Base-by-base conservation (phyloP, 2,113 vertebrate species). In the Archilochus colubris region DNA sequence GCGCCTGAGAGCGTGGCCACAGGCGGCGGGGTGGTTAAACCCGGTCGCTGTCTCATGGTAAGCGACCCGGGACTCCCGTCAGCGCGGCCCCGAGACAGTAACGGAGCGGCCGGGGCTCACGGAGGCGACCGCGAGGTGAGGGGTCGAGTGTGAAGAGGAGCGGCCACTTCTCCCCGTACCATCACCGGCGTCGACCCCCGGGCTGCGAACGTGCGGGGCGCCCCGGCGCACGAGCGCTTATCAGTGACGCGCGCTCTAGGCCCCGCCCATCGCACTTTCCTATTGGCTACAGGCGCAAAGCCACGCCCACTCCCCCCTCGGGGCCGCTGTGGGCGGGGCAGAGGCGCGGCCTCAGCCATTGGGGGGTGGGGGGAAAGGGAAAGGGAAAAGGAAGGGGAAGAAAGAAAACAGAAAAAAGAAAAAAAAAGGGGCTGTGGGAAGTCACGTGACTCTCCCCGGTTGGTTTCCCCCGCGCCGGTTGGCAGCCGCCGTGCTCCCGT, bases 201-300 rank as follows among this genome's bases (percentile, higher is more conserved):
- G 38, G 38, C 38, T 40, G 38, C 3, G 0, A n/a, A 1, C 1
- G 0, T 0, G 2, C 9, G 0, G 6, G 18, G 2, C 3, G 2
- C 9, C 15, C 21, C 33, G 3, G 3, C 23, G 9, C 95, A 82
- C 80, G 87, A 7, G 50, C 38, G 36, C 3, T 43, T 25, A 3
- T 4, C 7, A 0, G 12, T 31, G 50, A 61, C 63, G 77, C 25
- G 7, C 22, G 5, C 22, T 3, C 10, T 7, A 7, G 14, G 36
- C 20, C 59, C 73, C 84, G 81, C 95, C 95, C 73, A 7, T 0
- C 8, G 7, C 61, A 2, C 36, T 3, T 25, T 9, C 3, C 77
- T 30, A 95, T 91, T 94, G 86, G 93, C 80, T 91, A 2, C 0
- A 2, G 8, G 2, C 0, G 3, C 0, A 4, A 66, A 31, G 51